A percentile compares a stretch with the other conserved stretches of the same genome.
Conservation (phyloP, 2,888 invertebrate species). For the Nymphalis polychloros region DNA sequence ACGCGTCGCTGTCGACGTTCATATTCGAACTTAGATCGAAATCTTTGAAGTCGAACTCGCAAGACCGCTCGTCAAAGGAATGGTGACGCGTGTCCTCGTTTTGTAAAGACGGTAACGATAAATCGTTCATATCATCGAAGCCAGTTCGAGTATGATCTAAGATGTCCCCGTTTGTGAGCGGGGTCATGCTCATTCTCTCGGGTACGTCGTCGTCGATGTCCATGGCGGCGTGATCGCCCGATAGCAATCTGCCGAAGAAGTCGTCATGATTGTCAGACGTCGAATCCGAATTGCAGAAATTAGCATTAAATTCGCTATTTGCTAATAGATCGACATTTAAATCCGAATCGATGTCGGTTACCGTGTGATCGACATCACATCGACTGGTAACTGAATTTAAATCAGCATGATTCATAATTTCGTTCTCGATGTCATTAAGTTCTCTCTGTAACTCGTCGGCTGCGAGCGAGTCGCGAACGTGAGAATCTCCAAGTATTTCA, state of each 20-base stretch:
- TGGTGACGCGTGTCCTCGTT: conserved; percentile 64
- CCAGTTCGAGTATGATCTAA: conserved; percentile 66
- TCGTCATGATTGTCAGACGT: conserved; percentile 64
- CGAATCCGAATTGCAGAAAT: conserved; percentile 61
- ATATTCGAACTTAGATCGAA: conserved; percentile 84
- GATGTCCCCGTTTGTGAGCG: conserved; percentile 68
- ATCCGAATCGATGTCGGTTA: conserved; percentile 58
- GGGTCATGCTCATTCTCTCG: conserved; percentile 67
- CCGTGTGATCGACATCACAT: conserved; percentile 48
- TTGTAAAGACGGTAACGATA: conserved; percentile 71
- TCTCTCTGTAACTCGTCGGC: conserved; percentile 71
- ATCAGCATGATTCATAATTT: conserved; percentile 71
- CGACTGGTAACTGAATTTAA: conserved; percentile 55
- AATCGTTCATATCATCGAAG: conserved; percentile 74
- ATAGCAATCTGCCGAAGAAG: conserved; percentile 67
- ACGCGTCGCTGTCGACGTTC: conserved; percentile 75
- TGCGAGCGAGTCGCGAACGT: conserved; percentile 62
- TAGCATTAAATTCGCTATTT: conserved; percentile 54
- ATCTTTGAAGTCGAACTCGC: conserved; percentile 83
- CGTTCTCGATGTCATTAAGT: conserved; percentile 72
- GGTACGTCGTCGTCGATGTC: conserved; percentile 55
- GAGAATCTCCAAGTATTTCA: conserved; percentile 59
- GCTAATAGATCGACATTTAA: conserved; percentile 49
- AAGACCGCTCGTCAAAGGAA: conserved; percentile 56
- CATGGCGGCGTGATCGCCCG: conserved; percentile 49